These are phyloP conservation scores for Stigmatopora argus DNA, from an alignment of 2,113 vertebrate species.

Conservation along the genomic window DNA sequence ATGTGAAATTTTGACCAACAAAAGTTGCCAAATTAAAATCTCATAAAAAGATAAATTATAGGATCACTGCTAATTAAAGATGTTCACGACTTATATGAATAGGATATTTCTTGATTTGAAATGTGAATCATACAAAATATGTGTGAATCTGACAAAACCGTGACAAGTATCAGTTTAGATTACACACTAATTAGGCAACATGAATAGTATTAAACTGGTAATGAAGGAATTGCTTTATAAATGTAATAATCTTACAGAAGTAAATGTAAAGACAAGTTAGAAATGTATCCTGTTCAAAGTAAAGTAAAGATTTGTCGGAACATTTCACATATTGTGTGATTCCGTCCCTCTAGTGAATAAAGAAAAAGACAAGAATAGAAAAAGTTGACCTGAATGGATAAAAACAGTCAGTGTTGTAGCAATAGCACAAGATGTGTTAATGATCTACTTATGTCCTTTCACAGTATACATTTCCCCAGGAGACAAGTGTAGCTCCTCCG, in stretches of 20 bases:
- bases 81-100: not conserved
- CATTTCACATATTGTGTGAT: not conserved
- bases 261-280: not conserved
- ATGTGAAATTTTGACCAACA: conserved; percentile 10
- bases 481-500: conserved; percentile 39
- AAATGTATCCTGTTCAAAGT: not conserved
- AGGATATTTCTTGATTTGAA: not conserved
- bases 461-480: conserved; percentile 39
- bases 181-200: not conserved
- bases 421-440: conserved; percentile 27
- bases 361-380: not conserved
- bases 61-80: not conserved
- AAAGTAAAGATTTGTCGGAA: not conserved
- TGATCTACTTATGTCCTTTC: conserved; percentile 34
- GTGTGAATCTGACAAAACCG: not conserved
- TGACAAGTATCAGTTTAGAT: conserved; percentile 4
- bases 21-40: conserved; percentile 6
- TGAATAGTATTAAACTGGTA: conserved; percentile 7
- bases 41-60: not conserved
- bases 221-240: not conserved
- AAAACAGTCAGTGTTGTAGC: conserved; percentile 1
- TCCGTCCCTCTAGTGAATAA: not conserved
- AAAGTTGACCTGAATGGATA: conserved; percentile 11
- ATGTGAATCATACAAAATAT: not conserved
- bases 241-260: not conserved